Base-by-base conservation (phyloP, 2,797 vertebrate genomes). In the Sebastes itinus region DNA sequence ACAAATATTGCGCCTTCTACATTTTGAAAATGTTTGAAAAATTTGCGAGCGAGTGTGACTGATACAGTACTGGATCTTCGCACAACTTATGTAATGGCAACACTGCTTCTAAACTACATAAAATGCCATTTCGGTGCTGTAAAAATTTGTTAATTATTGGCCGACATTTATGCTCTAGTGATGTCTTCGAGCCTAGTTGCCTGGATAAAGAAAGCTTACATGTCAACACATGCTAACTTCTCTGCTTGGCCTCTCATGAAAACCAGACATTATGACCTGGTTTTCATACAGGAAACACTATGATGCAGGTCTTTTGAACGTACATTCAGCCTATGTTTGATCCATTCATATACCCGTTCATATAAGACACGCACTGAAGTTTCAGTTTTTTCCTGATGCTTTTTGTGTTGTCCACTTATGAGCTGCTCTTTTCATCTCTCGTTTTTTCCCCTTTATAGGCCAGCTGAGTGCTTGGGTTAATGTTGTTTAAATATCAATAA, bases 401-500 rank as follows among this genome's bases (percentile, higher is more conserved):
- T 30, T 28, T 14, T 23, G 13, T 60, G 32, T 18, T 52, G 3
- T 42, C 59, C 5, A 14, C 35, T 75, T 54, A 7, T 20, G 18
- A n/a, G 32, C 16, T 32, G 66, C 7, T 61, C 8, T 28, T 13
- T 67, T 6, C 33, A 35, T 42, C 22, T 22, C 20, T 38, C 20
- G 7, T 30, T 20, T 7, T 52, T 58, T 75, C 33, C 4, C 30
- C 20, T 56, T 71, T 30, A 18, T n/a, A 68, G 58, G 30, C 28
- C 54, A 30, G 18, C 60, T 56, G 32, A 46, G 32, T 35, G 12
- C 28, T 61, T 27, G 12, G 32, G 52, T 80, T 75, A 27, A 60
- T 73, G 38, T 54, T 23, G 2, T 63, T 81, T 65, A 52, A 78
- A 77, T 75, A 73, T 70, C 63, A 78, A 58, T 73, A 54, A 55